Percentiles rank a stretch among this genome's conserved stretches.
Conservation (phyloP, 2,797 vertebrate genomes). For the Thaleichthys pacificus region DNA sequence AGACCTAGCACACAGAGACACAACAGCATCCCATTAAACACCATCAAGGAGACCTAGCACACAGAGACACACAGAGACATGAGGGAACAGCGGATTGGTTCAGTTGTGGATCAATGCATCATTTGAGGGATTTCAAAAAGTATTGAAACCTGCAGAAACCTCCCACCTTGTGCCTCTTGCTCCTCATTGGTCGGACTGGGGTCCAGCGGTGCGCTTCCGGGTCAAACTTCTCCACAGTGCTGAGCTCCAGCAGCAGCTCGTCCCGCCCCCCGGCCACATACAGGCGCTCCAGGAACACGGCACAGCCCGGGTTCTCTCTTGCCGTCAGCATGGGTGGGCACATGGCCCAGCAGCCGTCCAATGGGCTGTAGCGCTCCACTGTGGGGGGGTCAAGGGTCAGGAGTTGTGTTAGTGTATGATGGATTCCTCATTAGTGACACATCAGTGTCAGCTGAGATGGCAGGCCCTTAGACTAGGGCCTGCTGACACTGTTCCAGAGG, state of each 20-base stretch:
- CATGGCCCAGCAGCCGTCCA: constrained; percentile 42
- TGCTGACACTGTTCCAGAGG: background rate
- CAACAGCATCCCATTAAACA: constrained; percentile 46
- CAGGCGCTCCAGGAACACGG: constrained; percentile 27
- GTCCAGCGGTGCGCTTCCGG: constrained; percentile 18
- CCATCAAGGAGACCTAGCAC: constrained; percentile 47
- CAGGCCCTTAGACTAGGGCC: too few relatives aligned
- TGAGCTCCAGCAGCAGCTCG: constrained; percentile 36
- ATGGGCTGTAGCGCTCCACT: constrained; percentile 52
- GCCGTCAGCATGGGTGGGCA: constrained; percentile 36
- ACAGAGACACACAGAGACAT: constrained; percentile 8
- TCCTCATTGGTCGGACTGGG: constrained; percentile 26
- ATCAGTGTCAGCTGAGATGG: too few relatives aligned
- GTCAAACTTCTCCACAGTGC: constrained; percentile 40
- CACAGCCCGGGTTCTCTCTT: constrained; percentile 46
- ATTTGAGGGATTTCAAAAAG: too few relatives aligned
- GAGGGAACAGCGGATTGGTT: too few relatives aligned
- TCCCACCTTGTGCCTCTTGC: constrained; percentile 39
- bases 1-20: constrained; percentile 42
- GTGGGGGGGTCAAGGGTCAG: background rate
- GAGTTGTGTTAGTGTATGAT: background rate
- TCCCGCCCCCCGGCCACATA: constrained; percentile 35
- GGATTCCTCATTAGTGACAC: background rate
- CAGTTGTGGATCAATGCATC: too few relatives aligned
- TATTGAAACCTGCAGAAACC: background rate